Base-by-base conservation (phyloP, 92 coral and sea anemone species). In the Epizoanthus stellaris region DNA sequence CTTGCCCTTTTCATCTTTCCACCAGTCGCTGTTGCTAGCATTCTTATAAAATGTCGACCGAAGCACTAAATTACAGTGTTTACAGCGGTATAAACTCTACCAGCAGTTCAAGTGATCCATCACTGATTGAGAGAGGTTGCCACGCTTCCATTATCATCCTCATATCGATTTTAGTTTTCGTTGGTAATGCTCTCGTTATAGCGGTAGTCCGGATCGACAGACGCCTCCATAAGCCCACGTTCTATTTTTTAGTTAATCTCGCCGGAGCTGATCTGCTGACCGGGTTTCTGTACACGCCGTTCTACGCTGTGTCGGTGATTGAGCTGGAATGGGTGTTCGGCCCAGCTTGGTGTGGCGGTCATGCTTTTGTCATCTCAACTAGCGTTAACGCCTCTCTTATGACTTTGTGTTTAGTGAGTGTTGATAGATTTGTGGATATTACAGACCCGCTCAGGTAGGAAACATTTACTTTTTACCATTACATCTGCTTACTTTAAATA, bases 161-260 rank as follows among this genome's bases (percentile, higher is more conserved):
- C 8, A 82, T 90, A n/a, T 76, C 82, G 15, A 73, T 82, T 17
- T 39, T 75, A 15, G 90, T 89, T 4, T 70, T 90, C 34, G 63
- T 87, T 23, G 93, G 93, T 9, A 90, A 90, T 30, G 30, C 62
- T 10, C 73, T 90, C 1, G 93, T 90, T 5, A 82, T 82, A 43
- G 67, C 88, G 3, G 90, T 90, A 2, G 77, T 90, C 16, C 74
- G 66, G 9, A 81, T 79, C 14, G 93, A 90, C 85, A 43, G 74
- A 30, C 80, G 87, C 53, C 90, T 90, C 2, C 93, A 86, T 56
- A 70, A 75, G 64, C 93, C 93, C 4, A 90, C 93, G 4, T 90
- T 90, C 20, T 90, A 86, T 68, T 87, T 90, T 83, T 72, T 90
- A 3, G 88, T 87, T 53, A 90, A 90, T 63, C 76, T 90, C n/a